phyloP scores from a whole-genome alignment of 53 echinoderm and acorn worm genomes.

The Paracentrotus lividus region DNA sequence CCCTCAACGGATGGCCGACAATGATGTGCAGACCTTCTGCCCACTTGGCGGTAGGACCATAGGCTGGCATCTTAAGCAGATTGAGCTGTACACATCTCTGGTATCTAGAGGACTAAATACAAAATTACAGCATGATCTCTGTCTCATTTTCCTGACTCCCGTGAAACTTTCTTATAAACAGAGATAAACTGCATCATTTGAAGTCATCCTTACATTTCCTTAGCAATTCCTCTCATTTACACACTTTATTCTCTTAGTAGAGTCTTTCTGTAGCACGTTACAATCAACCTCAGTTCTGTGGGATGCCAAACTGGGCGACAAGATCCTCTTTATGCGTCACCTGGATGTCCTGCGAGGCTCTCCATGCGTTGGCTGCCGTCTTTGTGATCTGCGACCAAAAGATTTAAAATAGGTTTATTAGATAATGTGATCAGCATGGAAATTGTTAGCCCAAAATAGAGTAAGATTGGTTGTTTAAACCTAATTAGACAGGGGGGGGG shows the following conservation, averaged over 20 bases:
- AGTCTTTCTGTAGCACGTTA: neutral
- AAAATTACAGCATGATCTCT: neutral
- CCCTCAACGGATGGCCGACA: neutral
- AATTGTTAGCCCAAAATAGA: no score
- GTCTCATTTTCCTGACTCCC: neutral
- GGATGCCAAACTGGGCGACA: conserved; percentile 93
- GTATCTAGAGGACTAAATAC: neutral
- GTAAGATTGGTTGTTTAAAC: no score
- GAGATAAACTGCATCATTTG: neutral
- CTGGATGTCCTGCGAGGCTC: conserved; percentile 85
- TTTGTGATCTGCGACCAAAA: conserved; percentile 78
- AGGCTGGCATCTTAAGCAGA: neutral
- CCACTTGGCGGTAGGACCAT: neutral
- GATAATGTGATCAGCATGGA: no score
- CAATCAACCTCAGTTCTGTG: conserved; percentile 68
- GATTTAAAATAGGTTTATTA: no score
- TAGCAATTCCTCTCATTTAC: neutral
- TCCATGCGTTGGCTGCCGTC: conserved; percentile 84
- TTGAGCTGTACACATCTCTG: neutral
- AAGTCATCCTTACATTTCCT: neutral
- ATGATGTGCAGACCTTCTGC: neutral
- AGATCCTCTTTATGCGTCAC: conserved; percentile 94
- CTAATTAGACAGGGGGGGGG: no score
- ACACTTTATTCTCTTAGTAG: neutral
- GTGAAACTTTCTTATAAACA: neutral